phyloP scores from a whole-genome alignment of 2,888 invertebrate species.

The Drosophila macrospina region DNA sequence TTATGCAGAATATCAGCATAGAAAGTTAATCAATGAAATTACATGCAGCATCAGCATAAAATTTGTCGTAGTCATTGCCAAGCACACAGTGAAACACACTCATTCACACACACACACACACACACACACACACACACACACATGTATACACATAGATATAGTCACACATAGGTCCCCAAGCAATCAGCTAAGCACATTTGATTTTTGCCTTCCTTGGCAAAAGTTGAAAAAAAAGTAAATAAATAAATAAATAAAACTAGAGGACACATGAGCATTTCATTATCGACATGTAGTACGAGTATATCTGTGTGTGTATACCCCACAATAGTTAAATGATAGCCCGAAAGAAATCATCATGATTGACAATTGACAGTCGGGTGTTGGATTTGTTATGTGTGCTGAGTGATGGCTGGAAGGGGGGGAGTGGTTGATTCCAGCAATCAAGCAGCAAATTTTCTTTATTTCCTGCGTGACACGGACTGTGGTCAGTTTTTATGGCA shows the following conservation, averaged over 20 bases:
- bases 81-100: too few species aligned
- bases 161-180: conserved; percentile 65
- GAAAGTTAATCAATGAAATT: conserved; percentile 81
- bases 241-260: conserved; percentile 30
- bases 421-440: conserved; percentile 35
- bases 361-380: conserved; percentile 66
- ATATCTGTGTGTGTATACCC: background rate
- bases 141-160: conserved; percentile 1
- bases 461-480: conserved; percentile 61
- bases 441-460: conserved; percentile 65
- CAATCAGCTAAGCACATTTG: conserved; percentile 80
- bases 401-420: too few species aligned
- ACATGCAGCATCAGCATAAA: conserved; percentile 70
- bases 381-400: conserved; percentile 23
- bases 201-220: conserved; percentile 62
- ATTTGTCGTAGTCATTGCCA: conserved; percentile 51
- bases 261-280: conserved; percentile 60
- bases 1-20: conserved; percentile 73
- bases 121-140: conserved; percentile 2
- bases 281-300: conserved; percentile 55
- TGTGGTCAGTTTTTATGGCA: conserved; percentile 77
- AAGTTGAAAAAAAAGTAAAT: conserved; percentile 41
- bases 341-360: conserved; percentile 70
- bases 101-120: conserved; percentile 6
- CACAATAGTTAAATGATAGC: conserved; percentile 76